Evolutionary conservation across 2,888 invertebrate species (phyloP).

Genomic region (Arrhopalites spinosus): DNA sequence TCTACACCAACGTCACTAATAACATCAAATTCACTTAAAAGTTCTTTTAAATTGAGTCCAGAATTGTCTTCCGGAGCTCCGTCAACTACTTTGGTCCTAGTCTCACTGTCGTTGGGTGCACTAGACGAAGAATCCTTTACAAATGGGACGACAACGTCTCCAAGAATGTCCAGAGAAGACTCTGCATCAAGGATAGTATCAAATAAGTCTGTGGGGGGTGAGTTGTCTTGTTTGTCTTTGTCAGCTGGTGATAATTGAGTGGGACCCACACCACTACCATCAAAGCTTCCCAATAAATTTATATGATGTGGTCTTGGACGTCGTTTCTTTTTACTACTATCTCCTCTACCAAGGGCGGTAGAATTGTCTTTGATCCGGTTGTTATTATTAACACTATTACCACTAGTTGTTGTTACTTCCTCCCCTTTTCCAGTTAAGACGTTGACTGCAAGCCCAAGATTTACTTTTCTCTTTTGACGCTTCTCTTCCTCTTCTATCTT

Average conservation of each 20-base stretch:
- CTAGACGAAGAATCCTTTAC: neutral
- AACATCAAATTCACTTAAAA: conserved; percentile 55
- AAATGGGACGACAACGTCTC: neutral
- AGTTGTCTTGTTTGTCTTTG: neutral
- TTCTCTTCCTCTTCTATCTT: conserved; percentile 71
- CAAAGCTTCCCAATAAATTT: conserved; percentile 55
- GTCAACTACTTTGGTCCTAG: neutral
- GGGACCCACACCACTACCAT: conserved; percentile 45
- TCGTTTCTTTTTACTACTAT: conserved; percentile 36
- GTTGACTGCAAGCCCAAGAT: conserved; percentile 81
- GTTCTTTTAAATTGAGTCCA: conserved; percentile 40
- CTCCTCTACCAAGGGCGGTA: neutral
- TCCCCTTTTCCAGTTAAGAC: conserved; percentile 81
- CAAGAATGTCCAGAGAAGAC: neutral
- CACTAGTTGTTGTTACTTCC: conserved; percentile 59
- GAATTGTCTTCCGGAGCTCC: neutral
- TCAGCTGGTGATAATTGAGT: conserved; percentile 4
- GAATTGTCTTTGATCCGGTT: no score
- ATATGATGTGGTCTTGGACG: conserved; percentile 54
- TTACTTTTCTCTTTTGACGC: conserved; percentile 70
- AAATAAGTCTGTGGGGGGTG: conserved; percentile 2
- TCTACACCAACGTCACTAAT: conserved; percentile 23
- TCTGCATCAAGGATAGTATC: neutral
- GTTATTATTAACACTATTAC: conserved; percentile 64
- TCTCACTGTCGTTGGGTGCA: neutral